Evolutionary conservation across 92 coral and sea anemone genomes (phyloP).

Genomic region (Palythoa heliodiscus): DNA sequence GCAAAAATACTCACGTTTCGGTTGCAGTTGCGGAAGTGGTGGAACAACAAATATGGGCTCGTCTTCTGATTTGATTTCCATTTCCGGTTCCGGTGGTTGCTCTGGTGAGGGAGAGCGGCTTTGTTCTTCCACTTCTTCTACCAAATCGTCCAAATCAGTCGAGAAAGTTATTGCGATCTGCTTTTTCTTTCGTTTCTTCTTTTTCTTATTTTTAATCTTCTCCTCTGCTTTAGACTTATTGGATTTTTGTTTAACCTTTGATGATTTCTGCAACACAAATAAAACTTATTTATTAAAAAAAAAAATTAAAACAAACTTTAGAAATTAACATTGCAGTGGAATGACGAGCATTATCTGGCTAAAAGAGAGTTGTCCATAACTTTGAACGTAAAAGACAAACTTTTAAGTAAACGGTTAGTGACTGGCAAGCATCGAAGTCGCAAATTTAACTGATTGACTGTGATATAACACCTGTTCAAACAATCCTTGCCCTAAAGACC

Average conservation of each 20-base stretch:
- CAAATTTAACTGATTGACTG: too few species aligned
- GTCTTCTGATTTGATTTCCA: slow-evolving; percentile 10
- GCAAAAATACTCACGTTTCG: neutral
- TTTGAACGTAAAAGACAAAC: too few species aligned
- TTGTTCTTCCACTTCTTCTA: slow-evolving; percentile 52
- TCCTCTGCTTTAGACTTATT: slow-evolving; percentile 70
- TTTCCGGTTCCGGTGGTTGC: slow-evolving; percentile 53
- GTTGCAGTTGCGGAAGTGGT: slow-evolving; percentile 20
- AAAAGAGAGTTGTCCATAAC: too few species aligned
- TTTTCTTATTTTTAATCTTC: slow-evolving; percentile 63
- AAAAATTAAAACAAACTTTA: too few species aligned
- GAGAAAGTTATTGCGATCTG: slow-evolving; percentile 32
- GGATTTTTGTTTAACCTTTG: slow-evolving; percentile 55
- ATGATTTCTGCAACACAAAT: slow-evolving; percentile 45
- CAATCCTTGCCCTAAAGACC: too few species aligned
- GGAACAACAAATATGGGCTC: slow-evolving; percentile 35
- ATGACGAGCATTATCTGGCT: too few species aligned
- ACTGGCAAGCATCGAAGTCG: too few species aligned
- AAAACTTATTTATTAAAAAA: neutral
- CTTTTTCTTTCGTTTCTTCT: slow-evolving; percentile 61
- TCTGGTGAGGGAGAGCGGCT: slow-evolving; percentile 73
- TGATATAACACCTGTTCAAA: too few species aligned
- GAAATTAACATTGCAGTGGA: too few species aligned
- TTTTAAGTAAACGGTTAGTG: too few species aligned
- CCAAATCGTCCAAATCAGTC: slow-evolving; percentile 43